Evolutionary conservation across 2,888 invertebrate species (phyloP), one percentile per base, ranked within the genome.

Genomic region (Ashinkailepas kermadecensis): DNA sequence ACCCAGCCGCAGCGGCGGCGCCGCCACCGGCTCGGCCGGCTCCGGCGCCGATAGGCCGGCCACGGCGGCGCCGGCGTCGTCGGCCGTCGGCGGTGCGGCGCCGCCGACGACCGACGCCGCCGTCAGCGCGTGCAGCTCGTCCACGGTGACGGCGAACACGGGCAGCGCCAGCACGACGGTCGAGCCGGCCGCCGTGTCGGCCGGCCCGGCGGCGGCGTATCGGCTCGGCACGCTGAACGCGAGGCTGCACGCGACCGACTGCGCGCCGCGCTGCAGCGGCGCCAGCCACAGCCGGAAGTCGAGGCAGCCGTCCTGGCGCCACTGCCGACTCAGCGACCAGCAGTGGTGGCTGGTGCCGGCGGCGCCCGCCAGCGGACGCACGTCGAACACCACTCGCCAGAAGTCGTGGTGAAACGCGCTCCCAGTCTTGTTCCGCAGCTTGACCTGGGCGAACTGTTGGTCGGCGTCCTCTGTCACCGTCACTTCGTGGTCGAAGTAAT

Each of bases 1-100:
- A 56, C 74, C 74, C 74, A 74, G 74, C 74, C 56, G 56, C 54
- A 74, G 54, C 54, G 74, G 74, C 54, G 74, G 74, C 18, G 56
- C 21, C 74, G 54, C 11, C 56, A 74, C 74, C 56, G 56, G 56
- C 56, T 54, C 54, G 54, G 21, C 54, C 23, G 54, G 2, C 12
- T 59, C 56, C 74, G 74, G 56, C 74, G 54, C 13, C 70, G 23
- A 39, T 39, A 70, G 70, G 39, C 9, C 64, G 64, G 64, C n/a
- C 18, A 18, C n/a, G 64, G n/a, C 25, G 67, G 67, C 12, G 25
- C 25, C 67, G 67, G 67, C 10, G 25, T 11, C 25, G 67, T n/a
- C 25, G 12, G 65, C n/a, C 65, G 65, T n/a, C 65, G 65, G 65
- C n/a, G 65, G 65, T n/a, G 9, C 65, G 23, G 65, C 65, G 65